These are phyloP conservation scores for Peucedramus taeniatus DNA, from an alignment of 2,113 vertebrate species.

Conservation along the genomic window DNA sequence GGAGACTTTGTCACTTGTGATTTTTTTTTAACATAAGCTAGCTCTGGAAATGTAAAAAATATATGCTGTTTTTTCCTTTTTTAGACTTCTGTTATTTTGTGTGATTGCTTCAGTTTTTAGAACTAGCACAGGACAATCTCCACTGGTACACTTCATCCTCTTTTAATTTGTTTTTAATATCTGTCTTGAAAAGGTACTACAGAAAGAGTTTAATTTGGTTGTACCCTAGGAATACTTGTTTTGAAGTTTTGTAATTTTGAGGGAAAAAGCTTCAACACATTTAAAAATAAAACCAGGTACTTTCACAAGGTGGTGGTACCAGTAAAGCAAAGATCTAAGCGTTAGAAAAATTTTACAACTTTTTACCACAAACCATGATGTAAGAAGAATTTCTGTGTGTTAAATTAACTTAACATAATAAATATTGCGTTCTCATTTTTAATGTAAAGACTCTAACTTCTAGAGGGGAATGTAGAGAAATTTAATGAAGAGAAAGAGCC, in stretches of 20 bases:
- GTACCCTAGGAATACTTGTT: background rate
- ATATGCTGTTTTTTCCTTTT: background rate
- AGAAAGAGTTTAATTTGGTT: background rate
- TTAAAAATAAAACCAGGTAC: background rate
- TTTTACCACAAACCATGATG: background rate
- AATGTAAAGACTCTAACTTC: background rate
- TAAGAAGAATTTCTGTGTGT: background rate
- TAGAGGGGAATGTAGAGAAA: background rate
- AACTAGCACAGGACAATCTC: background rate
- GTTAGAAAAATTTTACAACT: background rate
- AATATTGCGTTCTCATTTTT: background rate
- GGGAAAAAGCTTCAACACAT: background rate
- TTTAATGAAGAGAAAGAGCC: background rate
- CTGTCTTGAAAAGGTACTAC: background rate
- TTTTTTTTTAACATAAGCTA: background rate
- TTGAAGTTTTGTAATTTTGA: background rate
- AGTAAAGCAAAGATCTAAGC: background rate
- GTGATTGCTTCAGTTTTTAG: background rate
- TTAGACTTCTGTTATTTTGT: background rate
- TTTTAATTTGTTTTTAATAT: background rate
- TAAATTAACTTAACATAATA: background rate
- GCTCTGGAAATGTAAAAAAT: background rate
- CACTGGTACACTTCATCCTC: background rate
- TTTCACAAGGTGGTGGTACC: background rate
- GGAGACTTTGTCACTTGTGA: background rate